Evolutionary conservation across 2,888 invertebrate species (phyloP).

Genomic region (Apantesis nais): DNA sequence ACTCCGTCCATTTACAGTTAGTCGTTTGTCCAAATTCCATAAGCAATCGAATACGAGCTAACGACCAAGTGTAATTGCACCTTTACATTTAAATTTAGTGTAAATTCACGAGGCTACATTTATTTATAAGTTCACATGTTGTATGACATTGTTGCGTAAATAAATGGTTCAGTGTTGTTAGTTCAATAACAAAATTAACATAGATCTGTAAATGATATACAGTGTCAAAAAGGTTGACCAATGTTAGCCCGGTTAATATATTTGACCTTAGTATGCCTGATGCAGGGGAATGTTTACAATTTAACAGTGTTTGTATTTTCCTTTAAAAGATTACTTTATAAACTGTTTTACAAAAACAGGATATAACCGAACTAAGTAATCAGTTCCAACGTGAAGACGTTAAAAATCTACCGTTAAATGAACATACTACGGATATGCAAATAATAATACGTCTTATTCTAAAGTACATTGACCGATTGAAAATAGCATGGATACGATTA

Average conservation of each 20-base stretch:
- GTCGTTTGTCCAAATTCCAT: too few species aligned
- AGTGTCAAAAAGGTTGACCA: constrained; percentile 9
- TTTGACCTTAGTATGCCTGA: constrained; percentile 5
- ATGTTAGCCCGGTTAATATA: constrained; percentile 5
- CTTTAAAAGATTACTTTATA: neutral
- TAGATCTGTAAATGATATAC: constrained; percentile 7
- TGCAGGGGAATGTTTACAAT: neutral
- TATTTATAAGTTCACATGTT: neutral
- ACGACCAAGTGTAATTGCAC: too few species aligned
- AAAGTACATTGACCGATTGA: constrained; percentile 34
- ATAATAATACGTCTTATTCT: neutral
- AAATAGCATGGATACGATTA: constrained; percentile 17
- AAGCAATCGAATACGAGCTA: too few species aligned
- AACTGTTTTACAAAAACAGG: neutral
- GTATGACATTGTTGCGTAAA: neutral
- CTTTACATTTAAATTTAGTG: neutral
- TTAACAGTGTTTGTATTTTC: neutral
- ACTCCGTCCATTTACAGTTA: too few species aligned
- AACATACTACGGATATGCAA: constrained; percentile 2
- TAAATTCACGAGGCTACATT: neutral
- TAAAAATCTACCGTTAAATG: neutral
- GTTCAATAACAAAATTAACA: constrained; percentile 3
- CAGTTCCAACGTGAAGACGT: neutral
- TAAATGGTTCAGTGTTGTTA: neutral
- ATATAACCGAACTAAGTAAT: neutral